Conservation (phyloP, 2,797 vertebrate genomes). For the Peromyscus nudipes region DNA sequence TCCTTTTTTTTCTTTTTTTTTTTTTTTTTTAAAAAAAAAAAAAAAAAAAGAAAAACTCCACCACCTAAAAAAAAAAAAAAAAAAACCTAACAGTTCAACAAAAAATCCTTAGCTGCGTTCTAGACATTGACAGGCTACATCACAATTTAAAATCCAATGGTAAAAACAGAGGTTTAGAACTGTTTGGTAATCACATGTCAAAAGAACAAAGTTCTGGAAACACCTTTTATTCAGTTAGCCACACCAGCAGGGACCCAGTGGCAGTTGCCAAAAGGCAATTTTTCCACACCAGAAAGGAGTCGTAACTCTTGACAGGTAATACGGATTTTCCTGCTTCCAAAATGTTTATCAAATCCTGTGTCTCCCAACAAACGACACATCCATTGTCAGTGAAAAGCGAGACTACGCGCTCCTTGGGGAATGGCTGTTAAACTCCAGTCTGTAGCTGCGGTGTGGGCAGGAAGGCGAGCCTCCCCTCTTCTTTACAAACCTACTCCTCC, state of each 20-base stretch:
- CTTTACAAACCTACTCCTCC: conserved; percentile 95
- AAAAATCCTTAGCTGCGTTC: conserved; percentile 89
- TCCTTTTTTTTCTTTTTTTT: conserved; percentile 59
- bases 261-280: conserved; percentile 86
- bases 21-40: conserved; percentile 88
- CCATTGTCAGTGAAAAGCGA: conserved; percentile 93
- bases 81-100: conserved; percentile 90
- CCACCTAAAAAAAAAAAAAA: conserved; percentile 83
- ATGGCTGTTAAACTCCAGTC: conserved; percentile 88
- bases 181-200: conserved; percentile 88
- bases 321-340: conserved; percentile 86
- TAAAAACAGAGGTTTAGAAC: conserved; percentile 87
- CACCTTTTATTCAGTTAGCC: conserved; percentile 89
- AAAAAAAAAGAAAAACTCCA: conserved; percentile 91
- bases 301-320: conserved; percentile 83
- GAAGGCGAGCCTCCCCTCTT: conserved; percentile 88
- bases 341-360: conserved; percentile 88
- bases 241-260: conserved; percentile 85
- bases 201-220: conserved; percentile 86
- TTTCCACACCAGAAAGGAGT: conserved; percentile 85
- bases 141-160: conserved; percentile 90
- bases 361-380: conserved; percentile 92
- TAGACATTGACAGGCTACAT: conserved; percentile 90
- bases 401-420: conserved; percentile 94
- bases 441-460: conserved; percentile 88